Conservation (phyloP, 2,888 invertebrate species). For the Andrena chrysosceles region DNA sequence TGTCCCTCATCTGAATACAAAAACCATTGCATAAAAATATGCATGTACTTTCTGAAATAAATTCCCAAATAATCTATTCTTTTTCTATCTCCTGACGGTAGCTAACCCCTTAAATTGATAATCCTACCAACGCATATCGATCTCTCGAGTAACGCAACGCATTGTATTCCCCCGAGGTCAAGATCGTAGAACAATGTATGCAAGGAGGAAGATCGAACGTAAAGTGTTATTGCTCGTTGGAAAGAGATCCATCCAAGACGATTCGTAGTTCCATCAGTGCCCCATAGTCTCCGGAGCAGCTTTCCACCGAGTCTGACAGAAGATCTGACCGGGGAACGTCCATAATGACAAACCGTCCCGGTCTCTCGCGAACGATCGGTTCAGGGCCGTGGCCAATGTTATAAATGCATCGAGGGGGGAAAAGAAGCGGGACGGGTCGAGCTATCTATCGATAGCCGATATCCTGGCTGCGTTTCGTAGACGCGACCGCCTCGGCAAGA, state of each 20-base stretch:
- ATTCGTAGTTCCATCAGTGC: neutral
- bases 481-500: conserved; percentile 67
- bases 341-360: conserved; percentile 67
- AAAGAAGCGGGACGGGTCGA: conserved; percentile 56
- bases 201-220: neutral
- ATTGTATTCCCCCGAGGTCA: neutral
- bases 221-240: conserved; percentile 2
- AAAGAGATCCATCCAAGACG: conserved; percentile 18
- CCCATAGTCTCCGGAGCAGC: conserved; percentile 4
- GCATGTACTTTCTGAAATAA: no score
- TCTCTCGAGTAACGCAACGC: no score
- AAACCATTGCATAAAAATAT: no score
- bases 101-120: no score
- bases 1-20: no score
- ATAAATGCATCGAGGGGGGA: conserved; percentile 72
- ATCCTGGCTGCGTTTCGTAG: conserved; percentile 62
- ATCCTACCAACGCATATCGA: no score
- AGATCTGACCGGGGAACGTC: conserved; percentile 33
- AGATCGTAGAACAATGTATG: neutral
- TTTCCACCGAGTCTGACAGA: conserved; percentile 41
- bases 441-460: conserved; percentile 73
- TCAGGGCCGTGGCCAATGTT: conserved; percentile 74
- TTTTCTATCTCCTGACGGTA: no score
- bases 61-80: no score
- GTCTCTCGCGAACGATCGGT: conserved; percentile 66